These are phyloP conservation scores for Thelaira solivaga DNA, from an alignment of 2,888 invertebrate species.

Conservation along the genomic window DNA sequence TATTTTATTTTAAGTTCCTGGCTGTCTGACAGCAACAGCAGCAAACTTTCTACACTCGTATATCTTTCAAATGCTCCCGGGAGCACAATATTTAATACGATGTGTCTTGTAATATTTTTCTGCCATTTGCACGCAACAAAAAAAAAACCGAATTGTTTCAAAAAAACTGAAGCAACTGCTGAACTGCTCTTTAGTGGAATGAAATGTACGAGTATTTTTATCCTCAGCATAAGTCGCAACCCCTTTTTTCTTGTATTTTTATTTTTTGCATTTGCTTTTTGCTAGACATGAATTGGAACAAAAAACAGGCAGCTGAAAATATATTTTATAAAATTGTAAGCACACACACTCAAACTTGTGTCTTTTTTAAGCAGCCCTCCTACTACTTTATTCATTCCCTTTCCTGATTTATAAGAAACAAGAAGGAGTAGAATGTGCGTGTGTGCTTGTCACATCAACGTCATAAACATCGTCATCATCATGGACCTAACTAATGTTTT, in stretches of 20 bases:
- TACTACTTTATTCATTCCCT: background rate
- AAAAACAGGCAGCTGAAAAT: constrained; percentile 46
- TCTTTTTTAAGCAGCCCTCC: constrained; percentile 9
- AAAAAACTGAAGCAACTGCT: constrained; percentile 18
- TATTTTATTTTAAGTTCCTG: no score
- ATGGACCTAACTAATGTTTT: constrained; percentile 54
- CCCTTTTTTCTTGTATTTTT: constrained; percentile 39
- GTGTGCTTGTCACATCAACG: constrained; percentile 60
- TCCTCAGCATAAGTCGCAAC: constrained; percentile 55
- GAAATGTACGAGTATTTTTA: constrained; percentile 40
- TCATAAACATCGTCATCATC: constrained; percentile 54
- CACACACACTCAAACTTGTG: constrained; percentile 22
- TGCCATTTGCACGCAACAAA: constrained; percentile 73
- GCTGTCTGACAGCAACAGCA: background rate
- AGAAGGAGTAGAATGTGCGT: background rate
- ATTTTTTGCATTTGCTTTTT: background rate
- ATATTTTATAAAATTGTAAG: constrained; percentile 31
- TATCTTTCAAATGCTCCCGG: constrained; percentile 38
- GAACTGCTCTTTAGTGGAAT: no score
- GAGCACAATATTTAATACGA: constrained; percentile 60
- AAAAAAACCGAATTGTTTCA: no score
- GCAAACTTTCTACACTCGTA: constrained; percentile 38
- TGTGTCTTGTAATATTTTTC: constrained; percentile 72
- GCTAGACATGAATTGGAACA: constrained; percentile 10
- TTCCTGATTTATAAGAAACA: background rate